Conservation (phyloP, 2,113 vertebrate genomes). For the Sinocyclocheilus maitianheensis region DNA sequence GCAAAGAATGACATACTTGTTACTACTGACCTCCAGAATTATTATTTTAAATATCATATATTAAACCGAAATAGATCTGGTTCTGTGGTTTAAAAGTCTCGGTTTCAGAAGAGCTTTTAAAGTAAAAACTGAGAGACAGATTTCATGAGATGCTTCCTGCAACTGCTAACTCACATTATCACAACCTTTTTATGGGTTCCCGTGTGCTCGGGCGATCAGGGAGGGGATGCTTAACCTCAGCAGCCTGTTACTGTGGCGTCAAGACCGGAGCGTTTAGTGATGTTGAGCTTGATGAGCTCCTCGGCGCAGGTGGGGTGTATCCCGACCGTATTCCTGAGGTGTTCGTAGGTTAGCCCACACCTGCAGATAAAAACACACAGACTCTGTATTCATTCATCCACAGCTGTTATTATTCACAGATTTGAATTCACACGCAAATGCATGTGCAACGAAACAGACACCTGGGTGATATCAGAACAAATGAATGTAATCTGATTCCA, state of each 20-base stretch:
- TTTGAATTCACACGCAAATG: constrained; percentile 9
- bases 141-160: background rate
- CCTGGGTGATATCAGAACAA: constrained; percentile 4
- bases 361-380: constrained; percentile 66
- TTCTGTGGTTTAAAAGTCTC: background rate
- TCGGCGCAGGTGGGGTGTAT: constrained; percentile 95
- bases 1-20: background rate
- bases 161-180: background rate
- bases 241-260: constrained; percentile 91
- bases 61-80: background rate
- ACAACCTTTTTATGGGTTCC: constrained; percentile 26
- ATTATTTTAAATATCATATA: background rate
- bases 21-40: background rate
- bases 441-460: background rate
- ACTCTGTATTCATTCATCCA: background rate
- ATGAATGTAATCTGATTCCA: background rate
- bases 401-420: background rate
- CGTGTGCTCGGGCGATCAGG: constrained; percentile 71
- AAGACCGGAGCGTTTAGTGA: constrained; percentile 90
- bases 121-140: background rate
- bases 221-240: constrained; percentile 91
- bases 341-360: constrained; percentile 85
- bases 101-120: too few species aligned
- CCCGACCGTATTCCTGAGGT: constrained; percentile 84
- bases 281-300: constrained; percentile 87